Conservation (phyloP, 2,113 vertebrate genomes). For the Terrapene triunguis region DNA sequence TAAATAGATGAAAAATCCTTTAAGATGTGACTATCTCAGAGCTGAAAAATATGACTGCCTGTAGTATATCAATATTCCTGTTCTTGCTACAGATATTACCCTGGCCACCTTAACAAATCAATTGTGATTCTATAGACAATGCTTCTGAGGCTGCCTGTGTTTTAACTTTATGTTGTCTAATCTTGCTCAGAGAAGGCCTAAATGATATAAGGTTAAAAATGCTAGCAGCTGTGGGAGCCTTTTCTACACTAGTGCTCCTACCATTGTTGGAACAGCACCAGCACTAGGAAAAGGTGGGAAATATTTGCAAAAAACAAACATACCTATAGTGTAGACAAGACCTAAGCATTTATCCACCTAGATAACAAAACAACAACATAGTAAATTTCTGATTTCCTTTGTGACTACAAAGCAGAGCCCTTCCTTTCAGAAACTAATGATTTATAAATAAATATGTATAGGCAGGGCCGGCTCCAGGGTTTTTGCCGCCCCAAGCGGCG, state of each 20-base stretch:
- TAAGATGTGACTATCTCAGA: background rate
- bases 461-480: too few species aligned
- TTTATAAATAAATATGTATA: background rate
- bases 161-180: background rate
- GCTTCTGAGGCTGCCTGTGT: accelerated
- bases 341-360: background rate
- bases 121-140: background rate
- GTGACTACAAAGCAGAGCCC: background rate
- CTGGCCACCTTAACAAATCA: background rate
- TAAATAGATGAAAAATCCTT: background rate
- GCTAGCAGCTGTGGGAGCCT: background rate
- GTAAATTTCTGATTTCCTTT: background rate
- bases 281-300: background rate
- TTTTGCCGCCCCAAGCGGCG: too few species aligned
- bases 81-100: background rate
- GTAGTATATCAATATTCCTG: background rate
- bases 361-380: background rate
- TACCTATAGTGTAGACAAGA: background rate
- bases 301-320: background rate
- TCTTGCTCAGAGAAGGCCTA: background rate
- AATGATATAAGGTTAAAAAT: background rate
- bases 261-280: background rate
- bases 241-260: background rate
- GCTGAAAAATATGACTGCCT: background rate
- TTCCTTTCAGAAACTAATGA: background rate